Base-by-base conservation (phyloP, 2,797 vertebrate genomes). In the Alcedo quadribrachys region DNA sequence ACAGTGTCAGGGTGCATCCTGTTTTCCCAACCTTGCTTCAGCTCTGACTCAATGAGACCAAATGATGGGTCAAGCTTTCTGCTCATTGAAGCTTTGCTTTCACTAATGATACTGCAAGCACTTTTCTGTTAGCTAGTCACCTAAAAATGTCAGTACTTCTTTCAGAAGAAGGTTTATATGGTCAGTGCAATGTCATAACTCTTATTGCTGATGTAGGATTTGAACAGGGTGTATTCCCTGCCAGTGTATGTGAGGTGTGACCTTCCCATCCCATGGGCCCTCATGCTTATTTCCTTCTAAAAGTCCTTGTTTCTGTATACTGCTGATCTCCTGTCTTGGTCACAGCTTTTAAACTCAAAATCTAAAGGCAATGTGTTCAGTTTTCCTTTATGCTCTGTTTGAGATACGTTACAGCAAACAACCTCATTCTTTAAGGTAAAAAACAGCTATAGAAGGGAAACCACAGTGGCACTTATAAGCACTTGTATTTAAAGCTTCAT, bases 261-360 rank as follows among this genome's bases (percentile, higher is more conserved):
- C 15, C 1, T 1, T n/a, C n/a, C 35, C 22, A 22, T 37, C 10
- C 32, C 55, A 2, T 1, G 25, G 25, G 25, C 20, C 5, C 42
- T 45, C 0, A 0, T 15, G 25, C 19, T 54, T 46, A 8, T 45
- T 51, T 63, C 17, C 19, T 65, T 69, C 50, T 67, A 7, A 3
- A 32, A 65, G 75, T 40, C 42, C 50, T 67, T 65, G n/a, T 21
- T 51, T 65, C 57, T 58, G 10, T 11, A 4, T 3, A 2, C n/a
- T 88, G 67, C 28, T 35, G 12, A 46, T 33, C 32, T 15, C 9
- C 48, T 46, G 30, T 57, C 60, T 66, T 61, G 35, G 25, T 46
- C 8, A 50, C 3, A 12, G 4, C 7, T 75, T 90, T 13, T 22
- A 43, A 87, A 85, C 33, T 32, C 2, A 20, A 71, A 80, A 28